Evolutionary conservation across 2,888 invertebrate species (phyloP), one percentile per base, ranked within the genome.

Genomic region (Agriopis marginaria): DNA sequence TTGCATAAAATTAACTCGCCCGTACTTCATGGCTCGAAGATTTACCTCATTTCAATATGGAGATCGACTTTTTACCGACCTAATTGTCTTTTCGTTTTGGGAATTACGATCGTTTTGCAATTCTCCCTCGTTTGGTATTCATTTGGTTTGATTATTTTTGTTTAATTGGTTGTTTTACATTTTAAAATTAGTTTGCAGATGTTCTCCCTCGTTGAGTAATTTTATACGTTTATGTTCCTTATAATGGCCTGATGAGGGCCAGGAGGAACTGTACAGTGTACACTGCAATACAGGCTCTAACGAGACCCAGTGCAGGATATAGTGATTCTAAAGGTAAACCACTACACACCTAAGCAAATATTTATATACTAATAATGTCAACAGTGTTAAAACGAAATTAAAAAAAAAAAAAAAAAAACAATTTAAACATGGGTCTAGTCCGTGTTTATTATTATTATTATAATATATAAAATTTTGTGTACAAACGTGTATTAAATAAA

Each of bases 11-110:
- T 74, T 76, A 76, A 69, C 66, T 72, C 66, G 44, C 49, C 32
- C 55, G 69, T 68, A 66, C 66, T 63, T 70, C 64, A 69, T 66
- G 68, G 60, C 40, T 56, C 66, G 56, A 70, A 71, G 63, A 72
- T 75, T 66, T 61, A 59, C 70, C 72, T 76, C 74, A 73, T 76
- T 74, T 76, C 74, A 76, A 76, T 74, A 76, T 74, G 72, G 71
- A 70, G 70, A 76, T 76, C 23, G 68, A 67, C 66, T 76, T 74
- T 72, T 74, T 74, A 72, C 64, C 68, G 63, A 68, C 54, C 63
- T 73, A 66, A 73, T 74, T 70, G 71, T 74, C 71, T 72, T 70
- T 53, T 64, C 66, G 70, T 68, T 72, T 68, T 14, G 63, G 59
- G 66, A 66, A 70, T 69, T 60, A 67, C 60, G 53, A 66, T 61